A percentile compares a stretch with the other conserved stretches of the same genome.
phyloP scores from a whole-genome alignment of 2,113 vertebrate genomes.

The Lipophrys pholis region DNA sequence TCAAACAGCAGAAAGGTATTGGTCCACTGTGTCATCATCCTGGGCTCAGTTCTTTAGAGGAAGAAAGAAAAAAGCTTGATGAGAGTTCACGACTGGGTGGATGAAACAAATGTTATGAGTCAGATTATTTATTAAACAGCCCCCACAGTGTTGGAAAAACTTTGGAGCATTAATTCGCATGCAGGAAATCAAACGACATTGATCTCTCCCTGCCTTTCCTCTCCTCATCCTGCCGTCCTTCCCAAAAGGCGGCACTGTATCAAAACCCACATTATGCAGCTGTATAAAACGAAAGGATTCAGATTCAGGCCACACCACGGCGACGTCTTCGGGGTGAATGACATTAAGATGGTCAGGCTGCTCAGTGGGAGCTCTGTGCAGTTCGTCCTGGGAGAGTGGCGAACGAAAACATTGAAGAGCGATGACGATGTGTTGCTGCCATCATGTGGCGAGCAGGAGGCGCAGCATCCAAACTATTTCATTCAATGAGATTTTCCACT shows the following conservation, averaged over 20 bases:
- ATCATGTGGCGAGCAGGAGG: slow-evolving; percentile 48
- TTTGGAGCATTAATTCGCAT: slow-evolving; percentile 48
- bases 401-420: background rate
- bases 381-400: background rate
- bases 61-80: slow-evolving; percentile 1
- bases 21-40: slow-evolving; percentile 41
- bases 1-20: slow-evolving; percentile 23
- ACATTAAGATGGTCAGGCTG: slow-evolving; percentile 31
- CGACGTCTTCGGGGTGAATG: slow-evolving; percentile 5
- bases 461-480: slow-evolving; percentile 9
- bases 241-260: slow-evolving; percentile 4
- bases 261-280: background rate
- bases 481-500: too few relatives aligned
- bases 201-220: slow-evolving; percentile 20
- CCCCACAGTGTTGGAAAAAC: slow-evolving; percentile 1
- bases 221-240: slow-evolving; percentile 2
- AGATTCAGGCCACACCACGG: too few relatives aligned
- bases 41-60: slow-evolving; percentile 2
- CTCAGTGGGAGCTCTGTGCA: slow-evolving; percentile 4
- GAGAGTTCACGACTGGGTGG: slow-evolving; percentile 9
- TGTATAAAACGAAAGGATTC: background rate
- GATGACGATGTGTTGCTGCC: slow-evolving; percentile 54
- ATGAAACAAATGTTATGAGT: slow-evolving; percentile 24
- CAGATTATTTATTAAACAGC: slow-evolving; percentile 42
- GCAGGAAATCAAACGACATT: slow-evolving; percentile 54